phyloP scores from a whole-genome alignment of 2,797 vertebrate species.

The Rhodeus uyekii region DNA sequence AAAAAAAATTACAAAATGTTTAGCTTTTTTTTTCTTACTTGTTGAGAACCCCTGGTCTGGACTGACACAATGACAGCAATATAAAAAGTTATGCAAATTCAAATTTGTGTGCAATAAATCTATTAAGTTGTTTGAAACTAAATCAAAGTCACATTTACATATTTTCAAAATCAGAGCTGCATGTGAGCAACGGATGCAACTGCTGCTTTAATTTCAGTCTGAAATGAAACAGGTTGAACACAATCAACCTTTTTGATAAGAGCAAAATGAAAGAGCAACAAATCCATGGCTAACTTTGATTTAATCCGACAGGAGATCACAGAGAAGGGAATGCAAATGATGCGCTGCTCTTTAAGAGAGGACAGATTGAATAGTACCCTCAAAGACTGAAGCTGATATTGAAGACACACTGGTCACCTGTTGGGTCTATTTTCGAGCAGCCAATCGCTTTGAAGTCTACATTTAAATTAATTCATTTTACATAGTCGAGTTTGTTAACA shows the following conservation, averaged over 20 bases:
- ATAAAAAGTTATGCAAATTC: not conserved
- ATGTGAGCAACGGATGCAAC: not conserved
- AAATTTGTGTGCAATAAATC: not conserved
- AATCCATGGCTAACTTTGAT: conserved; percentile 66
- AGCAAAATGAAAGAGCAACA: conserved; percentile 64
- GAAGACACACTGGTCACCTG: conserved; percentile 37
- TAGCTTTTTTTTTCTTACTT: not conserved
- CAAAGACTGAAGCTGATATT: conserved; percentile 25
- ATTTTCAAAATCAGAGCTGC: conserved; percentile 7
- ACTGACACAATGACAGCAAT: not conserved
- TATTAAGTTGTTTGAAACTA: conserved; percentile 8
- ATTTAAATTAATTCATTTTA: not conserved
- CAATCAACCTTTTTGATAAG: conserved; percentile 62
- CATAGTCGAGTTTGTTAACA: not conserved
- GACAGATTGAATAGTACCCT: conserved; percentile 37
- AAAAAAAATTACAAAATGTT: not conserved
- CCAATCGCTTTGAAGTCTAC: conserved; percentile 3
- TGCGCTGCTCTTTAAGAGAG: conserved; percentile 40
- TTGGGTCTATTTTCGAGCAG: conserved; percentile 1
- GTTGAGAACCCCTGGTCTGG: not conserved
- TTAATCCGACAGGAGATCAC: conserved; percentile 62
- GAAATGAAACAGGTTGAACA: conserved; percentile 46
- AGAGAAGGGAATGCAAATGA: conserved; percentile 49
- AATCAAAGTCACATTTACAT: conserved; percentile 28
- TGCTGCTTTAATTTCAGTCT: conserved; percentile 31